Evolutionary conservation across 2,113 vertebrate species (phyloP), one percentile per base, ranked within the genome.

Genomic region (Scartelaos histophorus): DNA sequence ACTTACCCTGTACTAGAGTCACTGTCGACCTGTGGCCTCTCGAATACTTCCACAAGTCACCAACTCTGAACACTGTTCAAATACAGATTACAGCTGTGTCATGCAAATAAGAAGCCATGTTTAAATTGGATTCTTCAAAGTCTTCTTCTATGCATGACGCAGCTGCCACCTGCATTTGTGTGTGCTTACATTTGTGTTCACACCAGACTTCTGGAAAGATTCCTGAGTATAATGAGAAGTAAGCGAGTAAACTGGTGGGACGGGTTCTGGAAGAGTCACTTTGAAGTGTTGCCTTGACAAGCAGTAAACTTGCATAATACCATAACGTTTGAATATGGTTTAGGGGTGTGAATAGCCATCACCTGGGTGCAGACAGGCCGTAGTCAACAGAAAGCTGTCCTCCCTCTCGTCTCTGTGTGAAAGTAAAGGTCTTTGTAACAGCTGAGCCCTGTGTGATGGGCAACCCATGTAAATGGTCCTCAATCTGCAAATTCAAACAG

Each of bases 381-480:
- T 38, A 43, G 15, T 81, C 76, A 78, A 74, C 19, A 79, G 68
- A 34, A 82, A 87, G 68, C 80, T 90, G 83, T 91, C 83, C 74
- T 69, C 79, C 80, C 73, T 83, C 78, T 70, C 88, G 87, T 92
- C 85, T 90, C 73, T 89, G 91, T 92, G 85, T 90, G 66, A 79
- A 78, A 87, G 84, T 82, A 76, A 83, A 75, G 67, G 78, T 89
- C 80, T 87, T 81, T 88, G 76, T 83, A 78, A 82, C 72, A 77
- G 84, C 86, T 80, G 78, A 81, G 89, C 87, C 91, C 89, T 83
- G 73, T 89, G 83, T 89, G 82, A 89, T 86, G 93, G 93, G 89
- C 93, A 94, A 91, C 92, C 92, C 92, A 80, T 94, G 92, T 94
- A 90, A 92, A 93, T 94, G 93, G 93, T 93, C 93, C 90, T 90